Base-by-base conservation (phyloP, 2,113 vertebrate genomes). In the Burhinus oedicnemus region DNA sequence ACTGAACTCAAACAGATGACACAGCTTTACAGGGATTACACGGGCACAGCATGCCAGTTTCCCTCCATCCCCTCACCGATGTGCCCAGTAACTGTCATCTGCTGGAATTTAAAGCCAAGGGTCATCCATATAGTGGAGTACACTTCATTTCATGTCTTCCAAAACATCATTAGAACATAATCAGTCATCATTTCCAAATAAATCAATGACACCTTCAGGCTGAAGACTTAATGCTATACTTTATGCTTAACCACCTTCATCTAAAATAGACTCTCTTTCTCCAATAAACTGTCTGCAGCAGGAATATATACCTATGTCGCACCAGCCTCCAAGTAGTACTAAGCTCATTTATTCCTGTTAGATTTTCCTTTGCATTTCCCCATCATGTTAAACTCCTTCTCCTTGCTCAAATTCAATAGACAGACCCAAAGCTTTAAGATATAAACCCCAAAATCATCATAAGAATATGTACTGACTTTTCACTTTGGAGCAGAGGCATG, bases 71-170 rank as follows among this genome's bases (percentile, higher is more conserved):
- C 44, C 49, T 79, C 52, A 58, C 10, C 5, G 16, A 61, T 1
- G 16, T 72, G 78, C 81, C 89, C 70, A 83, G 40, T 22, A 90
- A 36, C 70, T 79, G 65, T 76, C 70, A 58, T 38, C 54, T 90
- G n/a, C 74, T 58, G 62, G 40, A 94, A 96, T 83, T 95, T 55
- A 87, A 68, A 96, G 70, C 65, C 81, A 76, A 82, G 49, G 55
- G 47, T 87, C 40, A 87, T 34, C 45, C 29, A 45, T 4, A 0
- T 17, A 69, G 34, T 8, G 16, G 36, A 87, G 82, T 6, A 11
- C 6, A 51, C 52, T 89, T 79, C 2, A 27, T 72, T 85, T 85
- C 15, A 27, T 13, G 44, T 54, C 86, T 95, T 94, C 93, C 72
- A 94, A 88, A 92, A 75, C n/a, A 83, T 32, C 40, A 62, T 83